Percentiles rank a stretch among this genome's conserved stretches.
phyloP scores from a whole-genome alignment of 2,888 invertebrate genomes.

The Napeogenes inachia region DNA sequence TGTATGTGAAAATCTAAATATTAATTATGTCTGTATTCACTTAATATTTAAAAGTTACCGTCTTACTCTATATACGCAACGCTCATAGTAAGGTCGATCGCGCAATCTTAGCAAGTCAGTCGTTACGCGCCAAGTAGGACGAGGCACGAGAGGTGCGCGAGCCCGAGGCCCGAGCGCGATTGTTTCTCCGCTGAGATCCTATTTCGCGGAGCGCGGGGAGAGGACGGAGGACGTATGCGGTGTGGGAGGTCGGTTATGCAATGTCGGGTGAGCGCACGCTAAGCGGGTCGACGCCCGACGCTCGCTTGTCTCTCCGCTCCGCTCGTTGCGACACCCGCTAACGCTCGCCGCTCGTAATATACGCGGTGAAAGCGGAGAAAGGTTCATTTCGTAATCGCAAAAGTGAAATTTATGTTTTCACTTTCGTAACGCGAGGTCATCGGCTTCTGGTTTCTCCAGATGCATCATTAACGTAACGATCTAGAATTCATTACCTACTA shows the following conservation, averaged over 20 bases:
- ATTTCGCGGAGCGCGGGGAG: constrained; percentile 48
- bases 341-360: constrained; percentile 36
- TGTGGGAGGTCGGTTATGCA: constrained; percentile 72
- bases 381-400: constrained; percentile 75
- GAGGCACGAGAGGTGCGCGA: constrained; percentile 40
- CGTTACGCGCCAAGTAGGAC: constrained; percentile 52
- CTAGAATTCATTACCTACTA: constrained; percentile 13
- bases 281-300: constrained; percentile 82
- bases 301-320: constrained; percentile 48
- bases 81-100: constrained; percentile 61
- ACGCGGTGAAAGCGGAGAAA: constrained; percentile 75
- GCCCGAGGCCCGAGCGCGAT: constrained; percentile 34
- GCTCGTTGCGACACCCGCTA: constrained; percentile 59
- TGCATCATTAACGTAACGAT: constrained; percentile 15
- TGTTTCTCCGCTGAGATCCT: constrained; percentile 53
- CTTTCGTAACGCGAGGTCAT: constrained; percentile 67
- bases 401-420: constrained; percentile 76
- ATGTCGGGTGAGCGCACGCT: constrained; percentile 81
- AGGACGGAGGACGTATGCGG: constrained; percentile 35
- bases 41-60: too few species aligned
- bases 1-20: background rate
- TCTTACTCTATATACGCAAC: constrained; percentile 53
- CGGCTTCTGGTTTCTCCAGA: constrained; percentile 40
- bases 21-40: background rate
- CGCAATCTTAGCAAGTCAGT: constrained; percentile 39